Evolutionary conservation across 2,888 invertebrate genomes (phyloP).

Genomic region (Coelopa pilipes): DNA sequence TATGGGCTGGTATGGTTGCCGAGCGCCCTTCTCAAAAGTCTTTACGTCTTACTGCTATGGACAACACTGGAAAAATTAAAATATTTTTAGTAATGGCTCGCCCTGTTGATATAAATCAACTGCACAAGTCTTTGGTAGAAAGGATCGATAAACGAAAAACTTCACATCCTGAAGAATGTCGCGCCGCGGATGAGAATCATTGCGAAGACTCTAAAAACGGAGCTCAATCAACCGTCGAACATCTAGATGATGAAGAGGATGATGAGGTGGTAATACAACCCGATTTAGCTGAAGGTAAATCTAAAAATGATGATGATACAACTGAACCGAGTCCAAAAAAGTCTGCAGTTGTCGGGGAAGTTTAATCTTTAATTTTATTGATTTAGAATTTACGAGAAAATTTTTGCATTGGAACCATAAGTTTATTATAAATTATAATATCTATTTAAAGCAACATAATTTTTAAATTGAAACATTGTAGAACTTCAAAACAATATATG

Average conservation of each 20-base stretch:
- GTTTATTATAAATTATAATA: conserved; percentile 32
- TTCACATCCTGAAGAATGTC: conserved; percentile 59
- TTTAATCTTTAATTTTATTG: conserved; percentile 18
- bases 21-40: conserved; percentile 89
- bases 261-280: conserved; percentile 61
- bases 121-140: conserved; percentile 73
- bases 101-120: conserved; percentile 76
- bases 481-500: conserved; percentile 23
- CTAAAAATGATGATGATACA: conserved; percentile 49
- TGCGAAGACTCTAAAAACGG: conserved; percentile 51
- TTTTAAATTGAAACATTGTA: conserved; percentile 30
- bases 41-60: conserved; percentile 87
- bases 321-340: conserved; percentile 63
- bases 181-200: conserved; percentile 43
- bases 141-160: conserved; percentile 68
- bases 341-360: conserved; percentile 49
- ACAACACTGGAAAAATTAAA: conserved; percentile 83
- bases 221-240: conserved; percentile 18
- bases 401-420: conserved; percentile 28
- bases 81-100: conserved; percentile 85
- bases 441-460: conserved; percentile 22
- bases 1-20: conserved; percentile 93
- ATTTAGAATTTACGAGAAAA: conserved; percentile 27
- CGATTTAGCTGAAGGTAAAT: conserved; percentile 56
- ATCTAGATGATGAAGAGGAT: conserved; percentile 44